Evolutionary conservation across 2,888 invertebrate species (phyloP), one percentile per base, ranked within the genome.

Genomic region (Euplagia quadripunctaria): DNA sequence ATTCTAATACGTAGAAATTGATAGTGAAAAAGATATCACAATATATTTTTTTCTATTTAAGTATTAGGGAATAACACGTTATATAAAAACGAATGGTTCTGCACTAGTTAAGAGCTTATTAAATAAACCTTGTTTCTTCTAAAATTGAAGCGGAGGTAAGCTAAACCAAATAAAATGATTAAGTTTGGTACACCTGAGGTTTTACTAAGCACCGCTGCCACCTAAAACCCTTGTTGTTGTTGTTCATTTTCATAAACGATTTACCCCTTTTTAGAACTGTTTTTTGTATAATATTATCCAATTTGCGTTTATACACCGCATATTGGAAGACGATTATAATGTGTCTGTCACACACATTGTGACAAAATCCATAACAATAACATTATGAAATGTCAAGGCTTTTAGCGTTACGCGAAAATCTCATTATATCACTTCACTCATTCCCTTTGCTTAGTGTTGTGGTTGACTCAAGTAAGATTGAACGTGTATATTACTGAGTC

Each of bases 321-420:
- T 80, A 78, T 76, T 76, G 68, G 61, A 67, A 31, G 73, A 70
- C 49, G 72, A 64, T 41, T 70, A 43, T 74, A 71, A 74, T 66
- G 68, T 72, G 64, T 72, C 63, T 72, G 20, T 58, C 43, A 51
- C 67, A 42, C 17, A 63, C 52, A 52, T 43, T 72, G 67, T 68
- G 76, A 70, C 64, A 79, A 84, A 77, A 84, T 82, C 76, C 73
- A 74, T 75, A 78, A 78, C 75, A 80, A 80, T 75, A 82, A 81
- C 72, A 68, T 77, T 68, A 82, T 80, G 79, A 85, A 82, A 84
- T 82, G 83, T 79, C 84, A 82, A 84, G 82, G 83, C 83, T 84
- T 85, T 84, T 85, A 84, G 72, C 79, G 80, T 85, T 73, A 77
- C 76, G 76, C 71, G 76, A 80, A 83, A 82, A 83, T 82, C 70